Conservation (phyloP, 2,113 vertebrate genomes). For the Leucosticte australis region DNA sequence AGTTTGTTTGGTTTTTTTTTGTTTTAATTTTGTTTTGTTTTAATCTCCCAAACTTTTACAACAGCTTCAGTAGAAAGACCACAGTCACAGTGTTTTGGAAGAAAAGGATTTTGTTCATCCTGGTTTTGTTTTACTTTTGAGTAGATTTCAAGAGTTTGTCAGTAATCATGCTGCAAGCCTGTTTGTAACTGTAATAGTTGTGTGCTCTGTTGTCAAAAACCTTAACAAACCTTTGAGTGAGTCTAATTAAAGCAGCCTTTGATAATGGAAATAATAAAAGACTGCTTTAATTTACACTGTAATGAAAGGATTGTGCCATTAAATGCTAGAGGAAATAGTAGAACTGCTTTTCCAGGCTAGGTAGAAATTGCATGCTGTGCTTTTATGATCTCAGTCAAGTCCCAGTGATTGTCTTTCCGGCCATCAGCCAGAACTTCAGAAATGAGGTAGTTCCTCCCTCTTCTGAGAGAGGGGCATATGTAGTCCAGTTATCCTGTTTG, state of each 20-base stretch:
- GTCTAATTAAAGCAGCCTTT: constrained; percentile 39
- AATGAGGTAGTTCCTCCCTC: not conserved
- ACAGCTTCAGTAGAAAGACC: not conserved
- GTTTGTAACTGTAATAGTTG: not conserved
- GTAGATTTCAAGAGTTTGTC: not conserved
- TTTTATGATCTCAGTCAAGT: not conserved
- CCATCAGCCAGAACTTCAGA: constrained; percentile 9
- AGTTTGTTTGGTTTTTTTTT: not conserved
- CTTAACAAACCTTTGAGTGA: constrained; percentile 16
- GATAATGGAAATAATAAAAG: constrained; percentile 52
- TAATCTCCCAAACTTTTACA: not conserved
- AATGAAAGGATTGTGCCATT: constrained; percentile 14
- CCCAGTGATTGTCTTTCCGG: not conserved
- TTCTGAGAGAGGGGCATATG: not conserved
- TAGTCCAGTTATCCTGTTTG: not conserved
- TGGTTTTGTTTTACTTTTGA: not conserved
- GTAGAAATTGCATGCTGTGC: not conserved
- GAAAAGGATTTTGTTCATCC: not conserved
- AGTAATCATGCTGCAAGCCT: not conserved
- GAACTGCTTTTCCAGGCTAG: not conserved
- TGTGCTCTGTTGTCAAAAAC: constrained; percentile 18
- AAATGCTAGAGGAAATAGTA: constrained; percentile 27
- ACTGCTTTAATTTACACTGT: constrained; percentile 54
- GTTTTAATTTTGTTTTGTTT: not conserved
- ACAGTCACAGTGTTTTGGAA: not conserved